Conservation (phyloP, 1,140 invertebrate genomes). For the Drosophila pseudoobscura region DNA sequence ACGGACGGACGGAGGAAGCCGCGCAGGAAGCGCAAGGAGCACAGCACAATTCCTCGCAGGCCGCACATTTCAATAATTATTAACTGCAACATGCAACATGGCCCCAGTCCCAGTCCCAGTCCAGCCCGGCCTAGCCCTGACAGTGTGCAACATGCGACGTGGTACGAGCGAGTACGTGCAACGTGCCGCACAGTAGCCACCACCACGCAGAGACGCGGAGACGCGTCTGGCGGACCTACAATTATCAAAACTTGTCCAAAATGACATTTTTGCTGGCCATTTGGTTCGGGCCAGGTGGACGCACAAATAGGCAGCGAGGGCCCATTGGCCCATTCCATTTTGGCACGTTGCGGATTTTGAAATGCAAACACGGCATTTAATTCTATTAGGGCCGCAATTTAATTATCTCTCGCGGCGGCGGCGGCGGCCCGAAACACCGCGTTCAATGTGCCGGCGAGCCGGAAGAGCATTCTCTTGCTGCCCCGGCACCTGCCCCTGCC, state of each 20-base stretch:
- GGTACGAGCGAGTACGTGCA: conserved; percentile 37
- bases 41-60: conserved; percentile 73
- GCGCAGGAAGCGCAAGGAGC: conserved; percentile 77
- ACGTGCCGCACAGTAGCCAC: conserved; percentile 66
- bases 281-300: conserved; percentile 15
- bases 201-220: conserved; percentile 16
- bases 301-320: conserved; percentile 4
- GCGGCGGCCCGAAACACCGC: conserved; percentile 47
- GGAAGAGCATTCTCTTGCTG: no score
- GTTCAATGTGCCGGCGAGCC: conserved; percentile 72
- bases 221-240: conserved; percentile 52
- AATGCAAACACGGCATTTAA: conserved; percentile 81
- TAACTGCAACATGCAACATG: conserved; percentile 77
- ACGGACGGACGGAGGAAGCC: conserved; percentile 58
- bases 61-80: conserved; percentile 82
- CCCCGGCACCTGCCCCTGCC: not conserved
- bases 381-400: conserved; percentile 79
- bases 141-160: conserved; percentile 38
- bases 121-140: not conserved
- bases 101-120: conserved; percentile 13
- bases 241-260: conserved; percentile 81
- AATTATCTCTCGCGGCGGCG: conserved; percentile 72
- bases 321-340: conserved; percentile 58
- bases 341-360: conserved; percentile 77
- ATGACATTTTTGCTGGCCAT: conserved; percentile 62